Evolutionary conservation across 2,888 invertebrate genomes (phyloP).

Genomic region (Trissolcus japonicus): DNA sequence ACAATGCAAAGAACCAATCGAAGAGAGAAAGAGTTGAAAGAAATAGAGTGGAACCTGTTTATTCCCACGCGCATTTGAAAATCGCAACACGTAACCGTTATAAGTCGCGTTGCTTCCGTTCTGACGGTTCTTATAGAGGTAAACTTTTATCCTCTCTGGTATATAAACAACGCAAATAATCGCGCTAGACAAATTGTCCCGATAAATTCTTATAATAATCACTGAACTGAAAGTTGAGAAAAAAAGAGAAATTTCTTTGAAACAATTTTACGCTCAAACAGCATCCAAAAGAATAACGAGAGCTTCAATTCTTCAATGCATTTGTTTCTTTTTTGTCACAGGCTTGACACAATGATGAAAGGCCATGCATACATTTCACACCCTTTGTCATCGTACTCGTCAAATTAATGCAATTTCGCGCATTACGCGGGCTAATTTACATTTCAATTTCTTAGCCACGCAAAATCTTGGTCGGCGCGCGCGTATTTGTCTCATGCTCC

Average conservation of each 20-base stretch:
- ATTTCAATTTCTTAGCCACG: constrained; percentile 41
- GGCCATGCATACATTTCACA: constrained; percentile 30
- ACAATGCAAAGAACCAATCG: too few relatives aligned
- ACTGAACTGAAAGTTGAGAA: too few relatives aligned
- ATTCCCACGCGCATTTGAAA: constrained; percentile 22
- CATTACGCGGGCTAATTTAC: constrained; percentile 28
- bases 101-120: constrained; percentile 28
- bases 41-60: too few relatives aligned
- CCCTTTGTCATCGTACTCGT: constrained; percentile 34
- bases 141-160: constrained; percentile 8
- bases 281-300: constrained; percentile 1
- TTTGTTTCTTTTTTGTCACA: constrained; percentile 17
- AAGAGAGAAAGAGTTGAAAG: too few relatives aligned
- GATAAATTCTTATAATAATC: constrained; percentile 32
- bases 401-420: constrained; percentile 42
- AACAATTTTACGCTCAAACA: too few relatives aligned
- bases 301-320: neutral
- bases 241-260: too few relatives aligned
- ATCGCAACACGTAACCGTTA: constrained; percentile 17
- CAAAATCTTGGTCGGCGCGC: constrained; percentile 12
- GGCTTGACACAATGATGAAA: constrained; percentile 39
- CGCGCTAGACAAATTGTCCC: constrained; percentile 50
- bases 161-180: constrained; percentile 40
- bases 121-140: constrained; percentile 3
- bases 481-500: neutral